Percentiles rank a stretch among this genome's conserved stretches.
Conservation (phyloP, 2,797 vertebrate species). For the Oreortyx pictus region DNA sequence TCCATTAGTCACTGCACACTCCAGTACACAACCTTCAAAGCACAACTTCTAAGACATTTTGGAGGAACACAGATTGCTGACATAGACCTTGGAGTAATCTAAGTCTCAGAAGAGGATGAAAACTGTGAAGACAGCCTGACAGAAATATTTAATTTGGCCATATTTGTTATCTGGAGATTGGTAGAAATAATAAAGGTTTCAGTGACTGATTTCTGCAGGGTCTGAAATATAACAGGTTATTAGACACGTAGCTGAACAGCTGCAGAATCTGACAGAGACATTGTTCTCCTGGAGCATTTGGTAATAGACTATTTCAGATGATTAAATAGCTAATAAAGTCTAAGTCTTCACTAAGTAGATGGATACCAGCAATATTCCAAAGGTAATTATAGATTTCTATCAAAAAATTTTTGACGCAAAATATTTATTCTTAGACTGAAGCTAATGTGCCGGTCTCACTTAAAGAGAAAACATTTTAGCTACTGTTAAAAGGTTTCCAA, state of each 20-base stretch:
- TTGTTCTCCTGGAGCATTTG: slow-evolving; percentile 34
- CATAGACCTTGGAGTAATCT: neutral
- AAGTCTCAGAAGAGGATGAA: neutral
- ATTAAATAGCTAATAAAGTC: slow-evolving; percentile 58
- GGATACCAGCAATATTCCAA: slow-evolving; percentile 44
- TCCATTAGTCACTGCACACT: neutral
- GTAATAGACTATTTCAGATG: slow-evolving; percentile 42
- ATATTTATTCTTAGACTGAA: slow-evolving; percentile 20
- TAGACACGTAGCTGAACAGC: slow-evolving; percentile 24
- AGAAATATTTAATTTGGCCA: neutral
- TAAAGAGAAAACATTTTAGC: slow-evolving; percentile 15
- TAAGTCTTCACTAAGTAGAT: slow-evolving; percentile 38
- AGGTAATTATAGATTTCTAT: slow-evolving; percentile 52
- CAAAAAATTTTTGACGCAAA: slow-evolving; percentile 16
- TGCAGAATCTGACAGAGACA: slow-evolving; percentile 36
- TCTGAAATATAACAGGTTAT: slow-evolving; percentile 48
- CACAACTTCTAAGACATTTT: neutral
- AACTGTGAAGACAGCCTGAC: neutral
- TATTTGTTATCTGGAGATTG: neutral
- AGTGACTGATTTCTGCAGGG: slow-evolving; percentile 12
- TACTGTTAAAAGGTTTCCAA: neutral
- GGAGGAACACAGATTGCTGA: neutral
- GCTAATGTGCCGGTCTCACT: neutral
- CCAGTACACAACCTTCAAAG: neutral
- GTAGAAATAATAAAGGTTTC: neutral